Base-by-base conservation (phyloP, 2,797 vertebrate genomes). In the Halcyon badia region DNA sequence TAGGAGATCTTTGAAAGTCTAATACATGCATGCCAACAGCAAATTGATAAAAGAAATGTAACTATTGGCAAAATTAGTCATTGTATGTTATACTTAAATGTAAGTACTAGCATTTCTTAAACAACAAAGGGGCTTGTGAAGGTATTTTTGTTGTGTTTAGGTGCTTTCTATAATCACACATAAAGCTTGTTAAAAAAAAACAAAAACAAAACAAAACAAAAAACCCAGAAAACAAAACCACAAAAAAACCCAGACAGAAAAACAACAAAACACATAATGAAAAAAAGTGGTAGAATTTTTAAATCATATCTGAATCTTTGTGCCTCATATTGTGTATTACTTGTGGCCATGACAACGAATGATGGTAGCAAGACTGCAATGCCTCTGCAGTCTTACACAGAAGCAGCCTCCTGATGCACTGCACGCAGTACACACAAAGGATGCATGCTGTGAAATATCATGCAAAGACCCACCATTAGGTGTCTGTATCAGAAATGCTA, bases 331-430 rank as follows among this genome's bases (percentile, higher is more conserved):
- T 89, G 28, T 94, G 22, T 89, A 72, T 79, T 84, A 84, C 60
- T 90, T 91, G 97, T 87, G 92, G 30, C 91, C 87, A 95, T 97
- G 96, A 95, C 97, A 97, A 97, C 94, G 77, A 87, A 72, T 0
- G 2, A 68, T 9, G 91, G 57, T 18, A 82, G 79, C 86, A 96
- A 91, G 81, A 84, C 91, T 93, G 92, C 94, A 96, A 96, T 78
- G 90, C 72, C 83, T 93, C 92, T 96, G 94, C 92, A 97, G 83
- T 92, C 83, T 58, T 69, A 56, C 80, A 95, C 20, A 81, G 85
- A 49, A 72, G 62, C 77, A 92, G 89, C 82, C 64, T 86, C 10
- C 56, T 64, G 83, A 95, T 85, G 84, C 54, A 76, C 72, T 64
- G 52, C 51, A 60, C 24, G 65, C 80, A 73, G 20, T 1, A 3